A percentile compares a stretch with the other conserved stretches of the same genome.
Evolutionary conservation across 2,797 vertebrate species (phyloP).

Genomic region (Eulemur albifrons): DNA sequence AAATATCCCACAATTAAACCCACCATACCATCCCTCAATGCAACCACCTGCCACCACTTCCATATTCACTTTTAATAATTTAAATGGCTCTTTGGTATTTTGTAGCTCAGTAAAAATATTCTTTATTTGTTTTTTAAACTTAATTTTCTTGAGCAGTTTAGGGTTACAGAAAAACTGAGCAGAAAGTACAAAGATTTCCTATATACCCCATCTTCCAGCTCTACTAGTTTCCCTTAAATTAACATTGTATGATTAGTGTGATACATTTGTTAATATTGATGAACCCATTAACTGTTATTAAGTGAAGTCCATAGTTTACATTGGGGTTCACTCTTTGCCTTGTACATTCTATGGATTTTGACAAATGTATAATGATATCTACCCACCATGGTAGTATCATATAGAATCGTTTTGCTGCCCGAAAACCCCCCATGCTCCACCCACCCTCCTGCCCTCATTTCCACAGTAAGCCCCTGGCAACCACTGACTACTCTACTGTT

Average conservation of each 20-base stretch:
- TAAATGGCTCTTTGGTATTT: background rate
- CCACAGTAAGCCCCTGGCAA: fast-evolving
- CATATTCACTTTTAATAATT: background rate
- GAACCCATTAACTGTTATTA: background rate
- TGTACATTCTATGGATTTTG: background rate
- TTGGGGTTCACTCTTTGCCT: background rate
- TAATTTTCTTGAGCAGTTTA: background rate
- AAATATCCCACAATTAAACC: background rate
- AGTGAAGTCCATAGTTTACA: background rate
- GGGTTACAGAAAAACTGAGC: background rate
- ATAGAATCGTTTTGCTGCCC: background rate
- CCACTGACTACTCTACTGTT: background rate
- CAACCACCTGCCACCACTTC: background rate
- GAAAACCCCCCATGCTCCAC: background rate
- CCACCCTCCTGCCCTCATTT: background rate
- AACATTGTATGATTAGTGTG: background rate
- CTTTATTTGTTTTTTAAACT: background rate
- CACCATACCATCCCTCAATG: background rate
- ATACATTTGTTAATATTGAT: background rate
- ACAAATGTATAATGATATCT: background rate
- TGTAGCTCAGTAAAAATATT: background rate
- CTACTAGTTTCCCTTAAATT: background rate
- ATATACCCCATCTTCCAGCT: background rate
- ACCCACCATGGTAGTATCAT: background rate
- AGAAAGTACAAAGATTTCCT: background rate